Evolutionary conservation across 2,797 vertebrate species (phyloP).

Genomic region (Mormyrops boulengeri): DNA sequence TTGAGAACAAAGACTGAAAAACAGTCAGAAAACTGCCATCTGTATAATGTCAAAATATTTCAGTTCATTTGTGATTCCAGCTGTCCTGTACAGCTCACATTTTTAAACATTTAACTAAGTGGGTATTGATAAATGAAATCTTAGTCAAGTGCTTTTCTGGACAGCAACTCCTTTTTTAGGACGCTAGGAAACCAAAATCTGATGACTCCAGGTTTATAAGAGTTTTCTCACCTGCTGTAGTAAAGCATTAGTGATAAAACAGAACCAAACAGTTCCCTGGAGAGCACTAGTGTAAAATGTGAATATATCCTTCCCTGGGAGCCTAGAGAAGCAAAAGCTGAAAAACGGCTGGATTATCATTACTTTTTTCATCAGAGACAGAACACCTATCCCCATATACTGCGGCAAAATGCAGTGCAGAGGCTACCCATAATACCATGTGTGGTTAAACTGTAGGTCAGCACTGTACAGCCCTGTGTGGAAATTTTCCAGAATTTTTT

Average conservation of each 20-base stretch:
- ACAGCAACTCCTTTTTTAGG: not conserved
- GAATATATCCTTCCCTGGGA: not conserved
- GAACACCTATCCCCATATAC: not conserved
- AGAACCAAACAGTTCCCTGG: not conserved
- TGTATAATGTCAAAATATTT: not conserved
- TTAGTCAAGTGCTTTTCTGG: not conserved
- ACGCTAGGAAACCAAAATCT: not conserved
- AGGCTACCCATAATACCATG: not conserved
- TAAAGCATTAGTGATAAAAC: not conserved
- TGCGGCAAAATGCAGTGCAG: not conserved
- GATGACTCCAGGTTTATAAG: not conserved
- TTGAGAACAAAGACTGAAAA: not conserved
- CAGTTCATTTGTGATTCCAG: not conserved
- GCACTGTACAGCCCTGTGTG: not conserved
- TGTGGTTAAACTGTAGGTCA: not conserved
- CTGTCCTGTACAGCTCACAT: not conserved
- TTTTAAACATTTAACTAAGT: not conserved
- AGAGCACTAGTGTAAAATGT: not conserved
- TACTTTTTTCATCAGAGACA: not conserved
- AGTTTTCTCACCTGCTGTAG: not conserved
- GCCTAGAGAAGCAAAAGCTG: not conserved
- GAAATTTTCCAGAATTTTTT: not conserved
- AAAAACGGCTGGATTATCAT: not conserved
- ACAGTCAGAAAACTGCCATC: not conserved
- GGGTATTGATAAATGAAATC: not conserved